Percentiles rank a stretch among this genome's conserved stretches.
phyloP scores from a whole-genome alignment of 2,888 invertebrate genomes.

The Cremastinae sp. region DNA sequence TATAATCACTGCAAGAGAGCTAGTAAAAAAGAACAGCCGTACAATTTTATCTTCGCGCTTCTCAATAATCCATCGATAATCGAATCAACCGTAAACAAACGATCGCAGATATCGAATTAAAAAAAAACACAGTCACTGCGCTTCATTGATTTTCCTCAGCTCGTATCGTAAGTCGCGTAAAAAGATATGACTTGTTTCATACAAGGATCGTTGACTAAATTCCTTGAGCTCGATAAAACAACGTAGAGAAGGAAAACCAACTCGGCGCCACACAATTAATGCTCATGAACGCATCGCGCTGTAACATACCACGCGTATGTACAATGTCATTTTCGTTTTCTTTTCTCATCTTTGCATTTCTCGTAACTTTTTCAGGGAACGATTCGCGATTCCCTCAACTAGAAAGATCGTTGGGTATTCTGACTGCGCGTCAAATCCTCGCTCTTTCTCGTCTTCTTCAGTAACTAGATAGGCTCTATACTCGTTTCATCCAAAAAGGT shows the following conservation, averaged over 20 bases:
- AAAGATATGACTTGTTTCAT: conserved; percentile 50
- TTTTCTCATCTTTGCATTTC: conserved; percentile 15
- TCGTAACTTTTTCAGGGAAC: conserved; percentile 31
- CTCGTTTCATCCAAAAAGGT: conserved; percentile 71
- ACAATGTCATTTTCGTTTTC: conserved; percentile 53
- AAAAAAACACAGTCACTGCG: conserved; percentile 20
- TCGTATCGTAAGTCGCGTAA: conserved; percentile 26
- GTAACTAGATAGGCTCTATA: conserved; percentile 69
- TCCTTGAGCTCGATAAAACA: conserved; percentile 49
- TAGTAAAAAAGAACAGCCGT: conserved; percentile 8
- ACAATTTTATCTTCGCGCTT: conserved; percentile 7
- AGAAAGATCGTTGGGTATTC: conserved; percentile 38
- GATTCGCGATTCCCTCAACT: conserved; percentile 36
- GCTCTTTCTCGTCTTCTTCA: conserved; percentile 39
- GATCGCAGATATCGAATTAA: conserved; percentile 28
- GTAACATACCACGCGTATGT: conserved; percentile 55
- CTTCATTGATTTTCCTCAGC: conserved; percentile 38
- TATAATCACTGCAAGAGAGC: conserved; percentile 45
- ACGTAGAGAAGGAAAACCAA: conserved; percentile 32
- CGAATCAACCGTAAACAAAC: conserved; percentile 1
- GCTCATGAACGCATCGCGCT: conserved; percentile 57
- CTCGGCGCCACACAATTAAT: conserved; percentile 38
- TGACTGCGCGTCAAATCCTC: conserved; percentile 32
- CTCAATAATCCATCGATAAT: background rate
- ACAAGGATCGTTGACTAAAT: conserved; percentile 58